Conservation (phyloP, 2,888 invertebrate genomes). For the Drosophila kambysellisi region DNA sequence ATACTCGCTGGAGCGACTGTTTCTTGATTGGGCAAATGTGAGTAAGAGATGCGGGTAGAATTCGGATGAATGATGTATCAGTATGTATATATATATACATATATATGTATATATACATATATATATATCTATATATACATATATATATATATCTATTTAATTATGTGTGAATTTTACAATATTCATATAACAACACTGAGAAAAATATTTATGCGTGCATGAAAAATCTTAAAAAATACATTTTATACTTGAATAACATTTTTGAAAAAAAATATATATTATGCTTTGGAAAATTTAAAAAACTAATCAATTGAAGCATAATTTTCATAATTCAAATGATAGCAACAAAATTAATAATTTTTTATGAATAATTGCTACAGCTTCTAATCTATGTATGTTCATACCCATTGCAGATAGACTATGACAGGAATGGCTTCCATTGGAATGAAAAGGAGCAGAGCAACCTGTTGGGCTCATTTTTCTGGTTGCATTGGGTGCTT, state of each 20-base stretch:
- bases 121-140: too few relatives aligned
- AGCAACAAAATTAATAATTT: not conserved
- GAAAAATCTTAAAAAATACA: not conserved
- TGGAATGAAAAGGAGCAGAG: constrained; percentile 90
- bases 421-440: constrained; percentile 84
- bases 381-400: not conserved
- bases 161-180: not conserved
- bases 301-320: not conserved
- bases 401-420: constrained; percentile 69
- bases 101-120: too few relatives aligned
- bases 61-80: not conserved
- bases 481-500: constrained; percentile 90
- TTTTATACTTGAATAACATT: too few relatives aligned
- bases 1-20: constrained; percentile 70
- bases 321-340: not conserved
- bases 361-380: not conserved
- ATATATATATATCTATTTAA: not conserved
- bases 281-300: too few relatives aligned
- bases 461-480: constrained; percentile 89
- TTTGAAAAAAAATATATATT: rapidly evolving
- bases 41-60: constrained; percentile 43
- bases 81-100: not conserved
- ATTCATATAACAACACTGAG: not conserved
- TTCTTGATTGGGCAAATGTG: constrained; percentile 75
- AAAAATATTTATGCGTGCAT: not conserved